These are phyloP conservation scores for Mystacides longicornis DNA, from an alignment of 2,888 invertebrate genomes.

Conservation along the genomic window DNA sequence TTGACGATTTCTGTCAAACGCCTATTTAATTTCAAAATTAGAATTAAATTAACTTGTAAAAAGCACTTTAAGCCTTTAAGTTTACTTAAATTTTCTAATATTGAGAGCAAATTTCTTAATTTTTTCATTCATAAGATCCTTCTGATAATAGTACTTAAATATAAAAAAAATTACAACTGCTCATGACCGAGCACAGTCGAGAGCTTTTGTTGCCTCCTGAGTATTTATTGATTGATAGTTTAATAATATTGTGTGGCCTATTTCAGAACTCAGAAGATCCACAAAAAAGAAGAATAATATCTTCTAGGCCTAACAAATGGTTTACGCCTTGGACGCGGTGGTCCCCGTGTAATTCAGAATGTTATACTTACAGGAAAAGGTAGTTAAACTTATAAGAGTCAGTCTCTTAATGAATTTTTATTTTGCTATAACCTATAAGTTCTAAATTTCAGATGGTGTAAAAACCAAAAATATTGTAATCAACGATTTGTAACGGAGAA, in stretches of 20 bases:
- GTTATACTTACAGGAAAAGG: conserved; percentile 73
- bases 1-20: too few relatives aligned
- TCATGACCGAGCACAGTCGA: too few relatives aligned
- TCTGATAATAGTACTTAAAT: too few relatives aligned
- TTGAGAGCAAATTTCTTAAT: too few relatives aligned
- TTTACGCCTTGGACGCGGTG: conserved; percentile 78
- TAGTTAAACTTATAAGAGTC: conserved; percentile 31
- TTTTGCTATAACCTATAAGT: conserved; percentile 8
- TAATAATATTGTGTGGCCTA: not conserved
- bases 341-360: conserved; percentile 72
- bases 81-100: too few relatives aligned
- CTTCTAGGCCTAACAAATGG: conserved; percentile 33
- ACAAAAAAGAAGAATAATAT: conserved; percentile 17
- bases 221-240: too few relatives aligned
- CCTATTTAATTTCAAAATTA: too few relatives aligned
- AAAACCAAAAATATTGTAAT: conserved; percentile 65
- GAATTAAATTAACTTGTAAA: too few relatives aligned
- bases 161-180: too few relatives aligned
- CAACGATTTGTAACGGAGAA: conserved; percentile 72
- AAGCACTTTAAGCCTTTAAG: too few relatives aligned
- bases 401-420: not conserved
- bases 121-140: too few relatives aligned
- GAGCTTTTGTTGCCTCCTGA: too few relatives aligned
- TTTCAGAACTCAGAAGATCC: conserved; percentile 5
- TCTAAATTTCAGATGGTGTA: conserved; percentile 55